These are phyloP conservation scores for Acrobasis repandana DNA, from an alignment of 2,888 invertebrate genomes.

Conservation along the genomic window DNA sequence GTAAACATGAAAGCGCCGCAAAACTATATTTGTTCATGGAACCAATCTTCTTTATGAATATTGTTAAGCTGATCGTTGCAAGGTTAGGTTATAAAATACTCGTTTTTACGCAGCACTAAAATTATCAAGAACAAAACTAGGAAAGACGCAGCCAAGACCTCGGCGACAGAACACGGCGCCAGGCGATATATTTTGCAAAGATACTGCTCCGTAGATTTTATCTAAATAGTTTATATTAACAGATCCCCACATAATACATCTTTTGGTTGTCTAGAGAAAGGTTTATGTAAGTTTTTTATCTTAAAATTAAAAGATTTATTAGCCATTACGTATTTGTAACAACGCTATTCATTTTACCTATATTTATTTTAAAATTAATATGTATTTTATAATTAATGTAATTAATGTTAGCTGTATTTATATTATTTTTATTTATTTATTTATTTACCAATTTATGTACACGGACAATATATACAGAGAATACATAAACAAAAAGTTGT, in stretches of 20 bases:
- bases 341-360: not conserved
- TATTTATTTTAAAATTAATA: too few species aligned
- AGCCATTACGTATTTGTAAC: not conserved
- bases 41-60: too few species aligned
- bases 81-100: too few species aligned
- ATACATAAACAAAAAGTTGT: too few species aligned
- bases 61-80: too few species aligned
- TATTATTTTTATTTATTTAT: too few species aligned
- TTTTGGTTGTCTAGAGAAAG: not conserved
- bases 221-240: slow-evolving; percentile 15
- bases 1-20: too few species aligned
- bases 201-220: not conserved
- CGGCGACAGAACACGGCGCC: slow-evolving; percentile 5
- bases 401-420: too few species aligned
- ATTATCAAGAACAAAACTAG: not conserved
- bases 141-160: not conserved
- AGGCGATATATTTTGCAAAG: slow-evolving; percentile 2
- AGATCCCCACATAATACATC: not conserved
- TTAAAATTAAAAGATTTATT: slow-evolving; percentile 3
- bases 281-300: slow-evolving; percentile 6
- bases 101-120: not conserved
- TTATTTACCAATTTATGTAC: too few species aligned
- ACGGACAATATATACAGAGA: too few species aligned
- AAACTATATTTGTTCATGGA: too few species aligned
- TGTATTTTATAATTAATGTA: too few species aligned